A percentile compares a stretch with the other conserved stretches of the same genome.
Conservation (phyloP, 2,797 vertebrate genomes). For the Ispidina picta region DNA sequence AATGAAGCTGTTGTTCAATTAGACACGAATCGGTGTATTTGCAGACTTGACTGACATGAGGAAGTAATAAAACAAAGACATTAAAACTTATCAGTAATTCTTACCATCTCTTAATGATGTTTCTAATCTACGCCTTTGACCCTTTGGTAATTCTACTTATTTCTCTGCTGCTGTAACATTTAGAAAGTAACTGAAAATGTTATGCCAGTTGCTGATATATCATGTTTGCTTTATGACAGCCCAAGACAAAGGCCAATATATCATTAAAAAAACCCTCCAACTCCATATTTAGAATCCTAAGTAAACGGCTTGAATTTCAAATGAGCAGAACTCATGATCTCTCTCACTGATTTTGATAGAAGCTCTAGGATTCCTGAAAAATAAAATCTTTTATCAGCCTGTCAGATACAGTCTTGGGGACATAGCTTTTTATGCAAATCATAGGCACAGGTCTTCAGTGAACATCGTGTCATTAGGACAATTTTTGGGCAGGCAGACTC, state of each 20-base stretch:
- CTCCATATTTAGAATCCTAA: background rate
- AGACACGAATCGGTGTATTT: background rate
- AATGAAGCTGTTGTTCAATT: constrained; percentile 60
- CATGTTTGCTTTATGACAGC: background rate
- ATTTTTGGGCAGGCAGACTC: background rate
- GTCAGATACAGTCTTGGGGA: background rate
- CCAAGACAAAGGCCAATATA: constrained; percentile 26
- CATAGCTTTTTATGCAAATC: background rate
- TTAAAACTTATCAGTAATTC: constrained; percentile 25
- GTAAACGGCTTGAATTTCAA: constrained; percentile 1
- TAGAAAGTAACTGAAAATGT: constrained; percentile 31
- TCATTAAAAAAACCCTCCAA: background rate
- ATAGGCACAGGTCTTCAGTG: background rate
- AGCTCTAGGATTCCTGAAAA: background rate
- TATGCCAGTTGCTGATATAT: constrained; percentile 2
- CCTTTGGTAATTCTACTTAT: background rate
- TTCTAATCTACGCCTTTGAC: constrained; percentile 43
- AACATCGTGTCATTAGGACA: background rate
- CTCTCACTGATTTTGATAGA: background rate
- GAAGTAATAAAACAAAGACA: constrained; percentile 37
- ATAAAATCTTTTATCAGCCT: background rate
- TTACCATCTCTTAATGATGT: background rate
- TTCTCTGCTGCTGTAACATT: background rate
- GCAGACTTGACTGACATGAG: constrained; percentile 25
- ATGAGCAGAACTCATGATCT: background rate